Evolutionary conservation across 2,113 vertebrate genomes (phyloP).

Genomic region (Saccopteryx leptura): DNA sequence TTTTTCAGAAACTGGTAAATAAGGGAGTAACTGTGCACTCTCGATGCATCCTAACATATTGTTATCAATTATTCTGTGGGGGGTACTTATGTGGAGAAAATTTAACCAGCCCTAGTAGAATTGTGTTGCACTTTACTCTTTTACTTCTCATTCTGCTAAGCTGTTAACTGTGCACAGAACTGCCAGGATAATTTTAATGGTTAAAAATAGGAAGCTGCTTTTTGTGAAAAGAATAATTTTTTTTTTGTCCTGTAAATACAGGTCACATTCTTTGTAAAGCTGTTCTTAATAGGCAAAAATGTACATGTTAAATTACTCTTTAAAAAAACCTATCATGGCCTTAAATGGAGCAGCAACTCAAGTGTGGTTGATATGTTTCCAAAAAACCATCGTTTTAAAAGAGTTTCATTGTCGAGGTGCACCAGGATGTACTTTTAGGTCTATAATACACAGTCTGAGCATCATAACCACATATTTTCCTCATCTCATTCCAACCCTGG

Average conservation of each 20-base stretch:
- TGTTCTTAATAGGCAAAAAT: constrained; percentile 80
- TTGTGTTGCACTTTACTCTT: constrained; percentile 47
- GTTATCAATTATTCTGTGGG: neutral
- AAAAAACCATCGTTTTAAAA: constrained; percentile 77
- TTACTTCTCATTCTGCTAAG: constrained; percentile 53
- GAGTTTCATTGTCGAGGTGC: constrained; percentile 77
- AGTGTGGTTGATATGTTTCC: constrained; percentile 70
- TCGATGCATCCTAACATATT: neutral
- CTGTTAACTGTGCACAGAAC: constrained; percentile 63
- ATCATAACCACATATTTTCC: constrained; percentile 70
- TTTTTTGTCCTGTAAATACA: constrained; percentile 74
- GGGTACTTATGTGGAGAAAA: neutral
- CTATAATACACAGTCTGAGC: constrained; percentile 76
- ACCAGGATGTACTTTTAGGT: constrained; percentile 77
- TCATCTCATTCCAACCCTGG: constrained; percentile 65
- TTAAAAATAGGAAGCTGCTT: constrained; percentile 53
- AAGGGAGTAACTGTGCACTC: neutral
- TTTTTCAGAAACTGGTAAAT: neutral
- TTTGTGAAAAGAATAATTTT: constrained; percentile 45
- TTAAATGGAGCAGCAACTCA: constrained; percentile 75
- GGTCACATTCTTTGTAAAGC: constrained; percentile 74
- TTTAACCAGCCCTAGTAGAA: neutral
- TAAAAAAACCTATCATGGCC: constrained; percentile 72
- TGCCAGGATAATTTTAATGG: constrained; percentile 51
- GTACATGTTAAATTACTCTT: constrained; percentile 76